phyloP scores from a whole-genome alignment of 2,113 vertebrate species.

The Castor canadensis region DNA sequence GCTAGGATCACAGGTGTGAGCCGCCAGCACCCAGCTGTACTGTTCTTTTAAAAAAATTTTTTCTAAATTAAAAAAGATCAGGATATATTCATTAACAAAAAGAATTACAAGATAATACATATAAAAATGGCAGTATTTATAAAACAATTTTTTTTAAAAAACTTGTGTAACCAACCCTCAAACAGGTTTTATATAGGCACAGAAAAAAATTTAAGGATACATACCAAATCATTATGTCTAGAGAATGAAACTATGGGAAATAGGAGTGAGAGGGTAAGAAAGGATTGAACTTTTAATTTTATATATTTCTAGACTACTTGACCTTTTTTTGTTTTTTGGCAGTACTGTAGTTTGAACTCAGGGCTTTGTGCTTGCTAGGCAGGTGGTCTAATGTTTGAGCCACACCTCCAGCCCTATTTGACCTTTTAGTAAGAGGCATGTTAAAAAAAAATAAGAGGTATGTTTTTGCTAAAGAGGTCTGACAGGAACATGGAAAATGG shows the following conservation, averaged over 20 bases:
- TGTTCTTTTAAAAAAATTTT: no score
- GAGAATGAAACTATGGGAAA: slow-evolving; percentile 4
- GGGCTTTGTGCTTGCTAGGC: no score
- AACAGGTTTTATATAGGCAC: neutral
- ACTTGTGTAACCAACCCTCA: no score
- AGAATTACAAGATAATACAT: neutral
- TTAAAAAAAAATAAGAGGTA: no score
- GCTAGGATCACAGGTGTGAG: no score
- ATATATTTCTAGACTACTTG: slow-evolving; percentile 26
- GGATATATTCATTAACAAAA: slow-evolving; percentile 16
- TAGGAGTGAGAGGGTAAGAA: neutral
- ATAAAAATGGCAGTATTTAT: neutral
- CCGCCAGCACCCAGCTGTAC: no score
- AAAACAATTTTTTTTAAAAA: neutral
- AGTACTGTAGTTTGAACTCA: no score
- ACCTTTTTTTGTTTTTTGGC: neutral
- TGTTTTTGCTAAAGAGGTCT: no score
- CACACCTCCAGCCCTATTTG: no score
- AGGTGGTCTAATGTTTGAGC: no score
- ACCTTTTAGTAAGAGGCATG: no score
- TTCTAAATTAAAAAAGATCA: neutral
- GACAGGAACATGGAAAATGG: no score
- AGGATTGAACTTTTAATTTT: neutral
- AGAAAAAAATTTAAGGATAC: neutral
- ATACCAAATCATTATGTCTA: neutral